Conservation (phyloP, 2,888 invertebrate species). For the Congeria kusceri region DNA sequence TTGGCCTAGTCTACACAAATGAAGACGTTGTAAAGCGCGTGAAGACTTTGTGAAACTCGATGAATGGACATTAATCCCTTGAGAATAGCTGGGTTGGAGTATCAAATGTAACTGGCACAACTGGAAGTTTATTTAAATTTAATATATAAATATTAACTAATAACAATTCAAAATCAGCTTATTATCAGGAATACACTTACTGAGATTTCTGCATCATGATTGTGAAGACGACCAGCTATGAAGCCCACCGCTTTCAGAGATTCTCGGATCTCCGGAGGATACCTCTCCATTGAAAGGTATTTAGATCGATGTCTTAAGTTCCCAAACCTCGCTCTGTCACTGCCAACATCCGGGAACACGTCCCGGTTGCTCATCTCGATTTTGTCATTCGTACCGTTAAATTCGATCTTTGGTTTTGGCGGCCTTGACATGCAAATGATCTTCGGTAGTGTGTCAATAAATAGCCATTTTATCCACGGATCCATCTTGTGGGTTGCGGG, state of each 20-base stretch:
- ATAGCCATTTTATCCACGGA: slow-evolving; percentile 97
- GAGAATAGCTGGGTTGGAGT: too few relatives aligned
- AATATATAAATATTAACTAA: too few relatives aligned
- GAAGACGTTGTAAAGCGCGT: too few relatives aligned
- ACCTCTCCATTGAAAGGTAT: slow-evolving; percentile 24
- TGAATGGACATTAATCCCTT: too few relatives aligned
- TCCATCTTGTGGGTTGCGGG: slow-evolving; percentile 99
- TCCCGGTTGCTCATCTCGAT: slow-evolving; percentile 15
- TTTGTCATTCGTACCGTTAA: too few relatives aligned
- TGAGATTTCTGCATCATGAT: slow-evolving; percentile 75
- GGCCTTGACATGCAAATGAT: slow-evolving; percentile 96
- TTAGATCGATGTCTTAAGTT: background rate
- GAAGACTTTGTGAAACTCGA: too few relatives aligned
- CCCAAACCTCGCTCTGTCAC: background rate
- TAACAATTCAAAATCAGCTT: too few relatives aligned
- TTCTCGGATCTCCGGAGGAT: slow-evolving; percentile 76
- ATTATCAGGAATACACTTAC: too few relatives aligned
- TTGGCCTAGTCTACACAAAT: too few relatives aligned
- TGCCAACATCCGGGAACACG: background rate
- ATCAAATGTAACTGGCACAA: too few relatives aligned
- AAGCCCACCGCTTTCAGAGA: slow-evolving; percentile 78
- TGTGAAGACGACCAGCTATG: slow-evolving; percentile 77
- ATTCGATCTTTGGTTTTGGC: slow-evolving; percentile 20
- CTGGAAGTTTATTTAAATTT: too few relatives aligned
- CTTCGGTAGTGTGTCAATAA: slow-evolving; percentile 96